Conservation (phyloP, 2,113 vertebrate species). For the Syrrhaptes paradoxus region DNA sequence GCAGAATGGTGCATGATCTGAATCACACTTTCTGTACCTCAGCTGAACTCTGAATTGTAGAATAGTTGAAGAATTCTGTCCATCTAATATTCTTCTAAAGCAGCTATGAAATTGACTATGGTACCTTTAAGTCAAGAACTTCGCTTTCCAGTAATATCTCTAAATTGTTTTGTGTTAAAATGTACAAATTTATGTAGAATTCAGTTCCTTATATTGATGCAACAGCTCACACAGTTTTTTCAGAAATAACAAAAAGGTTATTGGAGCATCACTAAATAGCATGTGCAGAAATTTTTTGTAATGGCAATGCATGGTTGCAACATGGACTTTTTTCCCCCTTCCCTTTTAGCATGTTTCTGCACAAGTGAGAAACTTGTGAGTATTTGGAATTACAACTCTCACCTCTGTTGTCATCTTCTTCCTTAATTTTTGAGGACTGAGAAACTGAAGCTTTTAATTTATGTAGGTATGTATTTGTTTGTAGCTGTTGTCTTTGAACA, state of each 20-base stretch:
- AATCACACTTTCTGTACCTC: not conserved
- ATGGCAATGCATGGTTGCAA: not conserved
- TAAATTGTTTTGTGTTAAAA: not conserved
- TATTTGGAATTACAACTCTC: not conserved
- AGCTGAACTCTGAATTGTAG: not conserved
- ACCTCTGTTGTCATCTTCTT: not conserved
- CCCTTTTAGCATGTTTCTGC: not conserved
- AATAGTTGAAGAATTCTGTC: not conserved
- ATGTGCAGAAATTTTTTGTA: not conserved
- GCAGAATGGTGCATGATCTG: not conserved
- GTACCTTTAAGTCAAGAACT: not conserved
- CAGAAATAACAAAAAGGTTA: not conserved
- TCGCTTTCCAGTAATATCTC: not conserved
- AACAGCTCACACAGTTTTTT: not conserved
- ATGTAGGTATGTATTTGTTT: not conserved
- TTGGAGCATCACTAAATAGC: not conserved
- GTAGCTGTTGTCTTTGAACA: not conserved
- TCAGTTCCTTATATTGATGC: not conserved
- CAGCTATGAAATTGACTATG: not conserved
- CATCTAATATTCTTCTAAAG: not conserved
- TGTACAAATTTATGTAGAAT: not conserved
- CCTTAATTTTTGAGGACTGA: not conserved
- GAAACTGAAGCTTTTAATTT: not conserved
- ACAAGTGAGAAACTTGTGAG: not conserved
- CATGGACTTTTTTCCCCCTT: not conserved